phyloP scores from a whole-genome alignment of 2,888 invertebrate genomes.

The Eupithecia insigniata region DNA sequence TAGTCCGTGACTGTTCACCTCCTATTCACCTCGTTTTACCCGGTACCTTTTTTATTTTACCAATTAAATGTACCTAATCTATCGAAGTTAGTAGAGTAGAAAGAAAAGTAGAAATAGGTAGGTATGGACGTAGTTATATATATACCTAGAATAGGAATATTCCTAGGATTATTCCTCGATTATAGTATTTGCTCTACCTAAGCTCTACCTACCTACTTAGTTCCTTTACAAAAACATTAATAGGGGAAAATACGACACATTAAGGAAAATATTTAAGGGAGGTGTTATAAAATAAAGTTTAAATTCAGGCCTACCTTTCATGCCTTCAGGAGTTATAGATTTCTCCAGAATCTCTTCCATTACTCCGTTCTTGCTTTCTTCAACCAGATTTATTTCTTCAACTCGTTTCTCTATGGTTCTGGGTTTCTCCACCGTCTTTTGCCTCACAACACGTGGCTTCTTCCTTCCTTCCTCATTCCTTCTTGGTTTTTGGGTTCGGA shows the following conservation, averaged over 20 bases:
- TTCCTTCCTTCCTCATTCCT: slow-evolving; percentile 19
- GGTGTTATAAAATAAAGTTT: neutral
- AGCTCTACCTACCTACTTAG: too few relatives aligned
- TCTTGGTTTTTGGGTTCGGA: slow-evolving; percentile 53
- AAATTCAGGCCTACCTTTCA: neutral
- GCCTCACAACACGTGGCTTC: slow-evolving; percentile 9
- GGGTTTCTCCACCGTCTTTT: slow-evolving; percentile 3
- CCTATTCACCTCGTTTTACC: too few relatives aligned
- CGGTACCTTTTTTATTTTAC: too few relatives aligned
- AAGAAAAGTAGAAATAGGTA: too few relatives aligned
- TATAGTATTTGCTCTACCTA: too few relatives aligned
- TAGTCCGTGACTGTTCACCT: too few relatives aligned
- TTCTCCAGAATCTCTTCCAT: neutral
- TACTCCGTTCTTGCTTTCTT: slow-evolving; percentile 2
- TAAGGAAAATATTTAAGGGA: neutral
- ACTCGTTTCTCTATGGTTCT: neutral
- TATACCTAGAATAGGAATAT: too few relatives aligned
- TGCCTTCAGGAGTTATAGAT: neutral
- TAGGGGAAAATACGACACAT: neutral
- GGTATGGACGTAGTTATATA: too few relatives aligned
- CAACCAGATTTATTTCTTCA: slow-evolving; percentile 5
- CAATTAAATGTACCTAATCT: too few relatives aligned
- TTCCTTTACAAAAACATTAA: too few relatives aligned
- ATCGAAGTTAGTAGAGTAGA: too few relatives aligned
- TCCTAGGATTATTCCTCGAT: too few relatives aligned